Evolutionary conservation across 2,888 invertebrate species (phyloP), one percentile per base, ranked within the genome.

Genomic region (Resseliella maxima): DNA sequence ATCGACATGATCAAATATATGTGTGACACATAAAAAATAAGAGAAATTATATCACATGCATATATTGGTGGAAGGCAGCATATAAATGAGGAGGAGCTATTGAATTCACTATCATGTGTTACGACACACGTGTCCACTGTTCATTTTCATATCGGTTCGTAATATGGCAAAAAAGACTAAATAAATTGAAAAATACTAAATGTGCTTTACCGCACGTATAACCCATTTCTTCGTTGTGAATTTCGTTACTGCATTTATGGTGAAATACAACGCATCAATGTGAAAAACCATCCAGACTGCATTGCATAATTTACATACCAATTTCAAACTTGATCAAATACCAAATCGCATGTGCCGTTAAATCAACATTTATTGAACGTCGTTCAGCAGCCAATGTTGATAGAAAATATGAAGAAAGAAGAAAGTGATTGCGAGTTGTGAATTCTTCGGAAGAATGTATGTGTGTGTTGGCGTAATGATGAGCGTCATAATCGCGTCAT

Each of bases 291-390:
- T n/a, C 72, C 72, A 31, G 31, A 18, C 72, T 72, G 72, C 31
- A 72, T 72, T 72, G 31, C 31, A 72, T 72, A 72, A 72, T 59
- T 24, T 24, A 59, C 5, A 3, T 59, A 59, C 27, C 31, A 27
- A 31, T 72, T 72, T 72, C 18, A 72, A 72, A 72, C 72, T 72
- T 72, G 72, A 72, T 72, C 72, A 72, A 72, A 72, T 15, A 72
- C 31, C 2, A 31, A 72, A 31, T 18, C 31, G 31, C 27, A 35
- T 35, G 72, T 72, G n/a, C 59, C 24, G 59, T 10, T 35, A 27
- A 72, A 72, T 72, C 0, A 35, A 31, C 12, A 15, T 72, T 27
- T 31, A 72, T 72, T 72, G 31, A 31, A 72, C 15, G 31, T 72
- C 31, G 31, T n/a, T 1, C 2, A 12, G 50, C 12, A 50, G 18